These are phyloP conservation scores for Phymatocera aterrima DNA, from an alignment of 2,888 invertebrate genomes.

Conservation along the genomic window DNA sequence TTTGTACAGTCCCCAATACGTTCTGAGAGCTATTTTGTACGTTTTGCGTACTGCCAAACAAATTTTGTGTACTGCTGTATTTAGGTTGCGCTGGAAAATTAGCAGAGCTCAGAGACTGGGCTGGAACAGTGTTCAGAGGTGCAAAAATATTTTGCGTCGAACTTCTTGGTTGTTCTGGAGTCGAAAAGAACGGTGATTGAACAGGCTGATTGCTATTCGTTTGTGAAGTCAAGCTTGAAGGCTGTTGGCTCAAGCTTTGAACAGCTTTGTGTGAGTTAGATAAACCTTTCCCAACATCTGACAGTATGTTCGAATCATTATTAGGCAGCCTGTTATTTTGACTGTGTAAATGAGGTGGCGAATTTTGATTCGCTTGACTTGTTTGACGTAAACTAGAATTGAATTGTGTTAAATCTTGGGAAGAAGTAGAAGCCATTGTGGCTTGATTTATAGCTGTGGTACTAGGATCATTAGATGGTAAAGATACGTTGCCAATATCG, in stretches of 20 bases:
- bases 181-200: slow-evolving; percentile 22
- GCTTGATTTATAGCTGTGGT: neutral
- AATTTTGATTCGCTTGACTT: slow-evolving; percentile 40
- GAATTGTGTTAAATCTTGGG: neutral
- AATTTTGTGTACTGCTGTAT: slow-evolving; percentile 46
- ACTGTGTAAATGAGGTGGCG: slow-evolving; percentile 24
- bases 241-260: slow-evolving; percentile 33
- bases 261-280: slow-evolving; percentile 11
- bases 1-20: slow-evolving; percentile 18
- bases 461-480: neutral
- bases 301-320: neutral
- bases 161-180: slow-evolving; percentile 31
- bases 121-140: neutral
- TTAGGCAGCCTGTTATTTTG: slow-evolving; percentile 11
- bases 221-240: slow-evolving; percentile 24
- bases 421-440: too few species aligned
- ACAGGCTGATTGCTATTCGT: slow-evolving; percentile 21
- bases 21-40: slow-evolving; percentile 40
- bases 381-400: neutral
- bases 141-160: slow-evolving; percentile 47
- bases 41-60: slow-evolving; percentile 49
- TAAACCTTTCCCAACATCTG: neutral
- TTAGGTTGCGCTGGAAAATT: slow-evolving; percentile 26
- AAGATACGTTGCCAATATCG: neutral
- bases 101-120: neutral